Evolutionary conservation across 2,888 invertebrate species (phyloP), one percentile per base, ranked within the genome.

Genomic region (Idaea dimidiata): DNA sequence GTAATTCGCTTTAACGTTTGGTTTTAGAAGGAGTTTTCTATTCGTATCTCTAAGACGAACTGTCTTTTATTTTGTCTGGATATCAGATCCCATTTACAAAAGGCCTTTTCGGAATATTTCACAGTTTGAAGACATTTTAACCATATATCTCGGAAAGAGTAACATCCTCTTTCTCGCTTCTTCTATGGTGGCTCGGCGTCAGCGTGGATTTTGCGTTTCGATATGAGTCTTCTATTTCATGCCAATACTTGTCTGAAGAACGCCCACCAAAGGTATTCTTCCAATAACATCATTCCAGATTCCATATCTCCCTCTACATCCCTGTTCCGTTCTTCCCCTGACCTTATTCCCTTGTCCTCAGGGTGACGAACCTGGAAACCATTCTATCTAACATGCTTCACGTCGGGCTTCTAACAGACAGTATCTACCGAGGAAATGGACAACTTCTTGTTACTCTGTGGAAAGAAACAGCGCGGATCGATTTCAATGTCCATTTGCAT

Each of bases 341-440:
- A 56, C 56, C 43, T 14, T 14, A 16, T 17, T 54, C 18, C 17
- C 72, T 79, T 72, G 68, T 87, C 77, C 82, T 71, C 88, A 89
- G 89, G 83, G 70, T 88, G 69, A 66, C 66, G 66, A 89, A 88
- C 79, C 78, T 89, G 65, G 82, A 87, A 70, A 66, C 75, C 6
- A 76, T 79, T 57, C 64, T 89, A 67, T 75, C 72, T 59, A 89
- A 89, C 75, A 84, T 89, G 83, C 75, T 80, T 57, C 76, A 78
- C 18, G 73, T 77, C 68, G 86, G 86, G 17, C 62, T 78, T 18
- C 78, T 89, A 24, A 80, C 88, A 18, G 79, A 83, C 24, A 73
- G 75, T 61, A 66, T 89, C 14, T 87, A 76, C 75, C 75, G 82
- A 57, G 83, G 84, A 57, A 74, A 77, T 32, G 87, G 84, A 54